Percentiles rank a stretch among this genome's conserved stretches.
phyloP scores from a whole-genome alignment of 1,140 invertebrate species.

The Streblospio benedicti region DNA sequence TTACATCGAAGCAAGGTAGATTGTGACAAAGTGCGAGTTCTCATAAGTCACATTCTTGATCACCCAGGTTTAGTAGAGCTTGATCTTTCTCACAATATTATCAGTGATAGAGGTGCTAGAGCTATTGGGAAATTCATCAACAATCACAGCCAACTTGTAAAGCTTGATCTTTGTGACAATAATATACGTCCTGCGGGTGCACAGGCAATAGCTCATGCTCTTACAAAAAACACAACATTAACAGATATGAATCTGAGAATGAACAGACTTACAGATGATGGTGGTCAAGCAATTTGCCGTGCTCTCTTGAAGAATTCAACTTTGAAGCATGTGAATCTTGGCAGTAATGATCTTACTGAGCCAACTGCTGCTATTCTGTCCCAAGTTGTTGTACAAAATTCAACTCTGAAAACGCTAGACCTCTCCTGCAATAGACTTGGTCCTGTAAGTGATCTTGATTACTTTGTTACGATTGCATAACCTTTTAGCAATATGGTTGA shows the following conservation, averaged over 20 bases:
- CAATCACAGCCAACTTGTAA: slow-evolving; percentile 38
- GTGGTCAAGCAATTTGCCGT: slow-evolving; percentile 30
- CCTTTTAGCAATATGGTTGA: too few relatives aligned
- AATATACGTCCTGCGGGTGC: slow-evolving; percentile 38
- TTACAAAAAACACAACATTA: slow-evolving; percentile 42
- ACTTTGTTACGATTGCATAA: not conserved
- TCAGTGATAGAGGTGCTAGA: slow-evolving; percentile 42
- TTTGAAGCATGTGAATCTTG: slow-evolving; percentile 39
- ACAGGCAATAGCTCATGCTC: slow-evolving; percentile 45
- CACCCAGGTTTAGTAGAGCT: slow-evolving; percentile 40
- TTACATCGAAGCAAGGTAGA: slow-evolving; percentile 31
- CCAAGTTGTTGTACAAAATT: slow-evolving; percentile 41
- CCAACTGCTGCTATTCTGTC: slow-evolving; percentile 41
- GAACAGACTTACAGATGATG: slow-evolving; percentile 46
- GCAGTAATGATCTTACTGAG: slow-evolving; percentile 43
- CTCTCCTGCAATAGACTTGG: slow-evolving; percentile 44
- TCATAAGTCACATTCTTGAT: slow-evolving; percentile 44
- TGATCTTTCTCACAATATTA: slow-evolving; percentile 46
- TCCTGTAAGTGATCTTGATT: slow-evolving; percentile 32
- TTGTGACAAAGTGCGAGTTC: slow-evolving; percentile 32
- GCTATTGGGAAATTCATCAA: slow-evolving; percentile 47
- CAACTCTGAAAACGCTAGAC: slow-evolving; percentile 34
- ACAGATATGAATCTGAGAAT: slow-evolving; percentile 35
- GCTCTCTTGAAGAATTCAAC: slow-evolving; percentile 40
- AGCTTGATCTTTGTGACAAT: slow-evolving; percentile 44